phyloP scores from a whole-genome alignment of 2,113 vertebrate species.

The Daphoenositta chrysoptera region DNA sequence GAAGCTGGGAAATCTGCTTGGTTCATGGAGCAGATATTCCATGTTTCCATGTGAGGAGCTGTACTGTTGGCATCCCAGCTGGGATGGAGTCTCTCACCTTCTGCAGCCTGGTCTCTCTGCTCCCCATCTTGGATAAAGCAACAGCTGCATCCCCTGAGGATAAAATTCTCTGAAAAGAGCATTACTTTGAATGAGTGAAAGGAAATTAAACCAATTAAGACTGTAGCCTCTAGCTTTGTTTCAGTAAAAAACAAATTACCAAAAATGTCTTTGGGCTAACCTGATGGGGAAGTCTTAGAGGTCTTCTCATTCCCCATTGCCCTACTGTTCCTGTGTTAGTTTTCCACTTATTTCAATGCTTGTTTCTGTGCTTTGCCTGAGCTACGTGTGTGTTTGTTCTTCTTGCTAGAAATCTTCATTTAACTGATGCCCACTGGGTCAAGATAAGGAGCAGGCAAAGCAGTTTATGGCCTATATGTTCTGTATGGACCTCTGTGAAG shows the following conservation, averaged over 20 bases:
- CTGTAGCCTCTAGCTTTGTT: not conserved
- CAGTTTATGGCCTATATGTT: not conserved
- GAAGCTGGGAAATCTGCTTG: not conserved
- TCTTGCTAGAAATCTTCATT: not conserved
- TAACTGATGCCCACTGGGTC: not conserved
- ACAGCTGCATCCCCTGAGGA: not conserved
- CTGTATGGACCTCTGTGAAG: not conserved
- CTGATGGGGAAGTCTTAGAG: not conserved
- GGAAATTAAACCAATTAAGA: not conserved
- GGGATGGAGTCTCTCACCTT: not conserved
- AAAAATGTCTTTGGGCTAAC: not conserved
- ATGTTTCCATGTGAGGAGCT: not conserved
- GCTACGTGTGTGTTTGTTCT: accelerated
- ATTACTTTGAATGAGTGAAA: not conserved
- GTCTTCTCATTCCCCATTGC: not conserved
- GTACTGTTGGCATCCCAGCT: not conserved
- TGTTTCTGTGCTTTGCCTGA: not conserved
- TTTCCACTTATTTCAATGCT: not conserved
- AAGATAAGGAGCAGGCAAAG: too few species aligned
- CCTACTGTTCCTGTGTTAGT: not conserved
- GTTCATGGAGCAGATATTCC: not conserved
- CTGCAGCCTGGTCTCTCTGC: not conserved
- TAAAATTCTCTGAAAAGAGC: not conserved
- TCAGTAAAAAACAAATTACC: not conserved
- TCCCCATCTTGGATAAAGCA: not conserved